Conservation (phyloP, 2,113 vertebrate species). For the Coptodon rendalli region DNA sequence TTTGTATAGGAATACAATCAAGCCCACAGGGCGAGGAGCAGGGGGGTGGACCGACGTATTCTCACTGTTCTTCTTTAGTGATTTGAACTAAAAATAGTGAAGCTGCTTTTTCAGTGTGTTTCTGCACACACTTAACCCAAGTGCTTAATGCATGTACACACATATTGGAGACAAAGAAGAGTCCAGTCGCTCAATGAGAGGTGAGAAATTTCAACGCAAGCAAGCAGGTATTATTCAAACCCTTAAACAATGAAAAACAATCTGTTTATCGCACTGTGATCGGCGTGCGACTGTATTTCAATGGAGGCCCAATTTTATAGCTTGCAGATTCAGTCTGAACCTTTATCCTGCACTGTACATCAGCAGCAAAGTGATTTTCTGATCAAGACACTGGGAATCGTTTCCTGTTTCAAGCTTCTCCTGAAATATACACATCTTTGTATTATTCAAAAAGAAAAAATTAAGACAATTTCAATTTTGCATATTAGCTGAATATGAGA, state of each 20-base stretch:
- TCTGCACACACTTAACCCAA: slow-evolving; percentile 6
- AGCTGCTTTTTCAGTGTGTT: slow-evolving; percentile 16
- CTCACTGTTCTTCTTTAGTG: slow-evolving; percentile 27
- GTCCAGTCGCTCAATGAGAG: not conserved
- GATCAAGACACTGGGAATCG: not conserved
- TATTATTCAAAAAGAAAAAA: not conserved
- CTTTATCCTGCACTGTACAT: not conserved
- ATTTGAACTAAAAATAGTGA: slow-evolving; percentile 63
- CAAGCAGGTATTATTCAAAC: not conserved
- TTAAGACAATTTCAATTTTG: not conserved
- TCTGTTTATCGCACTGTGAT: not conserved
- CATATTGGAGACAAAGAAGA: not conserved
- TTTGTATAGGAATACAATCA: slow-evolving; percentile 75
- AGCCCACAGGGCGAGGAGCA: not conserved
- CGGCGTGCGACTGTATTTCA: not conserved
- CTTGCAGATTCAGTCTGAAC: not conserved
- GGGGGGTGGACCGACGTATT: not conserved
- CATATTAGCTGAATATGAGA: not conserved
- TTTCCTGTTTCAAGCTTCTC: not conserved
- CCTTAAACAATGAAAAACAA: not conserved
- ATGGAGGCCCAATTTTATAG: not conserved
- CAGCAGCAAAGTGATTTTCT: not conserved
- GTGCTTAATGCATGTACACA: not conserved
- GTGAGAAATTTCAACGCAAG: not conserved
- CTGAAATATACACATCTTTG: not conserved